Percentiles rank a stretch among this genome's conserved stretches.
Evolutionary conservation across 2,113 vertebrate species (phyloP).

Genomic region (Corapipo altera): DNA sequence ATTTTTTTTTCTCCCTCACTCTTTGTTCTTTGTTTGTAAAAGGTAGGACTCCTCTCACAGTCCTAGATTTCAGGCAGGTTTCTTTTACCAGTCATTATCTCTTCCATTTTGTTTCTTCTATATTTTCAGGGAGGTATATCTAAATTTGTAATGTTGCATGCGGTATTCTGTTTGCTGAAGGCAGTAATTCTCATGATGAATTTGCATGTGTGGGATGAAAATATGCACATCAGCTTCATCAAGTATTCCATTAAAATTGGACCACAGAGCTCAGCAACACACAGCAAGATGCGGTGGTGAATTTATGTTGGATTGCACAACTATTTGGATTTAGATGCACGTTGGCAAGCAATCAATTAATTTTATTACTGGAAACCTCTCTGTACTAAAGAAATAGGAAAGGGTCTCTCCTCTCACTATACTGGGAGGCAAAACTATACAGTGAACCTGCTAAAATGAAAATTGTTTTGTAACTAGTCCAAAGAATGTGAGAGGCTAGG

Average conservation of each 20-base stretch:
- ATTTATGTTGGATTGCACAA: slow-evolving; percentile 10
- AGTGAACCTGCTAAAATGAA: not conserved
- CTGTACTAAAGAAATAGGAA: not conserved
- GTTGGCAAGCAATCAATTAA: not conserved
- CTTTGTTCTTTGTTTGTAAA: not conserved
- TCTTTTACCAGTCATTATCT: not conserved
- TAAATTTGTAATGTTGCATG: not conserved
- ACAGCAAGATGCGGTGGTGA: not conserved
- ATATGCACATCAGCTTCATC: slow-evolving; percentile 21
- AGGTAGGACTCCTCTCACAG: not conserved
- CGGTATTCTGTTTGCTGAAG: slow-evolving; percentile 27
- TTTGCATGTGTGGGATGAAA: slow-evolving; percentile 42
- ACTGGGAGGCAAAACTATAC: not conserved
- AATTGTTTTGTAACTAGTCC: not conserved
- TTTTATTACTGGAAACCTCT: not conserved
- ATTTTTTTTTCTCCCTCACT: not conserved
- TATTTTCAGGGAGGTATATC: not conserved
- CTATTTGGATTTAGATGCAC: slow-evolving; percentile 25
- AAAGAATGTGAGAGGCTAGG: not conserved
- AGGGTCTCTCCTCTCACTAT: not conserved
- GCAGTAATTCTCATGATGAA: slow-evolving; percentile 7
- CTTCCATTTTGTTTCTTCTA: not conserved
- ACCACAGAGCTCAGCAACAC: not conserved
- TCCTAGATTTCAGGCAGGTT: not conserved
- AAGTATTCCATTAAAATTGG: slow-evolving; percentile 28